These are phyloP conservation scores for Ochropleura leucogaster DNA, from an alignment of 2,888 invertebrate genomes.

Conservation along the genomic window DNA sequence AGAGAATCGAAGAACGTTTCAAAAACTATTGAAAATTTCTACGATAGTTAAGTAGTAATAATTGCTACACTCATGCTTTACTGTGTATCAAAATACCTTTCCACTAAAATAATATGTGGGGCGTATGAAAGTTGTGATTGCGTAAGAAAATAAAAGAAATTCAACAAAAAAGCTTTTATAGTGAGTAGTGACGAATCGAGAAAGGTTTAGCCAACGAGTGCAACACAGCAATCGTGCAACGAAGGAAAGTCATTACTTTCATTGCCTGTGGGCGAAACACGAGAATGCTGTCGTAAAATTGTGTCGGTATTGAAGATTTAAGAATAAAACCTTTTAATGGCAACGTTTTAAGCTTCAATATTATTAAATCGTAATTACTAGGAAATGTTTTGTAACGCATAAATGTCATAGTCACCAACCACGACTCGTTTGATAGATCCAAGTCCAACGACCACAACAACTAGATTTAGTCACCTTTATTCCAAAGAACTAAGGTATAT, in stretches of 20 bases:
- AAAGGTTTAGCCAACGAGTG: slow-evolving; percentile 62
- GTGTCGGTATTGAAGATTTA: slow-evolving; percentile 42
- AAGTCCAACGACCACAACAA: neutral
- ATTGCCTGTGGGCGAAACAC: slow-evolving; percentile 53
- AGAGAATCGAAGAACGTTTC: neutral
- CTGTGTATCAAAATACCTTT: slow-evolving; percentile 17
- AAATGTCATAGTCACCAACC: neutral
- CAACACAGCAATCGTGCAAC: slow-evolving; percentile 29
- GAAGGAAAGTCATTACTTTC: slow-evolving; percentile 62
- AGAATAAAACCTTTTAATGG: slow-evolving; percentile 50
- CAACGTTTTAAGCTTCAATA: slow-evolving; percentile 28
- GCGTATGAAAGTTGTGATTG: slow-evolving; percentile 53
- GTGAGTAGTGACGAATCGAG: slow-evolving; percentile 60
- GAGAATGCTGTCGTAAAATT: slow-evolving; percentile 32
- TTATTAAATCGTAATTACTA: slow-evolving; percentile 16
- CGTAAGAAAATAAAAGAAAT: slow-evolving; percentile 36
- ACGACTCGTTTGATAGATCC: neutral
- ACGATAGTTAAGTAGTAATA: neutral
- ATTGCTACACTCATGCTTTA: neutral
- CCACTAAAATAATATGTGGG: slow-evolving; percentile 12
- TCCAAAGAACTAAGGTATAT: neutral
- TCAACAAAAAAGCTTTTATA: slow-evolving; percentile 64
- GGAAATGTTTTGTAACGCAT: slow-evolving; percentile 24
- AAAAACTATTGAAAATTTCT: neutral
- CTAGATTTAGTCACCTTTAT: neutral